These are phyloP conservation scores for Mechanitis mazaeus DNA, from an alignment of 2,888 invertebrate genomes.

Conservation along the genomic window DNA sequence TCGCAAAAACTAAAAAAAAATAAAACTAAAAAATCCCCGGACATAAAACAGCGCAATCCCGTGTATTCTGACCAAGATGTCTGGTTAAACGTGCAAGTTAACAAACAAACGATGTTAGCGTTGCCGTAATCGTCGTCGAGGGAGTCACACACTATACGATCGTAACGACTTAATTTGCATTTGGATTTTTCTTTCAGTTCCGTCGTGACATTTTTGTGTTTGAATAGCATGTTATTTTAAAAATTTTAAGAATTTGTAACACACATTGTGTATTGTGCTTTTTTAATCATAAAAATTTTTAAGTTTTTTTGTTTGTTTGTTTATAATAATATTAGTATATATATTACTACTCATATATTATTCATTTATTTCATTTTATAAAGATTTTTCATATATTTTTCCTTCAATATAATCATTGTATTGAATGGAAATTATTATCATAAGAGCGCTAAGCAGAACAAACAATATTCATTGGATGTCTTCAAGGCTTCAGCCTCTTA, in stretches of 20 bases:
- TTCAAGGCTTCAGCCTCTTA: too few species aligned
- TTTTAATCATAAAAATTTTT: not conserved
- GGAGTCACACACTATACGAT: constrained; percentile 41
- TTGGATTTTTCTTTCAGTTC: constrained; percentile 17
- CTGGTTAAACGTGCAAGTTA: constrained; percentile 47
- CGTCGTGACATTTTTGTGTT: not conserved
- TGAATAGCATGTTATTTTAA: not conserved
- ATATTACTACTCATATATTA: too few species aligned
- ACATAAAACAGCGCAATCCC: constrained; percentile 34
- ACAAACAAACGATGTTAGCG: constrained; percentile 68
- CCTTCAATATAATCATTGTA: too few species aligned
- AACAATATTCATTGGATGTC: too few species aligned
- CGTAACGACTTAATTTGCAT: constrained; percentile 24
- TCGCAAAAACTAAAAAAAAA: not conserved
- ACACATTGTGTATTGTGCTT: not conserved
- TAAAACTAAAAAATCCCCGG: not conserved
- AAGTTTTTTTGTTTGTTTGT: too few species aligned
- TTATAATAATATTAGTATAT: too few species aligned
- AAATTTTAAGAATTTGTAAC: not conserved
- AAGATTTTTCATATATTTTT: too few species aligned
- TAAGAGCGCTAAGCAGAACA: too few species aligned
- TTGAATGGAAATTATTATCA: too few species aligned
- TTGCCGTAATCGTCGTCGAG: constrained; percentile 66
- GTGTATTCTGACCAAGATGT: constrained; percentile 43
- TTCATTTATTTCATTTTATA: too few species aligned